phyloP scores from a whole-genome alignment of 2,113 vertebrate species.

The Grantiella picta region DNA sequence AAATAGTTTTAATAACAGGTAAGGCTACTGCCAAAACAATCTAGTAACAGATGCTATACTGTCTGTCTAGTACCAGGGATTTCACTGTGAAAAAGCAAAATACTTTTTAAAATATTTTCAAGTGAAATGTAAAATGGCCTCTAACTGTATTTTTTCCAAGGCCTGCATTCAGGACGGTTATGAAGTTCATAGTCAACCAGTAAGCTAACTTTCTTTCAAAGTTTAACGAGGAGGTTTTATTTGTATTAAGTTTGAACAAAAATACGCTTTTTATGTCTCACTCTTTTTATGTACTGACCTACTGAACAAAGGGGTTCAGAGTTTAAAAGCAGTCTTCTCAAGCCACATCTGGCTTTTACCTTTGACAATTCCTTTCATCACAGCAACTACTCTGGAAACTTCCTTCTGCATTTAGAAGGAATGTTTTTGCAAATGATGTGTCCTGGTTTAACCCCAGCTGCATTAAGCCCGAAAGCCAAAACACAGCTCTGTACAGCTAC shows the following conservation, averaged over 20 bases:
- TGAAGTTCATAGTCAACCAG: background rate
- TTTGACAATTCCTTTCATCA: background rate
- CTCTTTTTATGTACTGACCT: background rate
- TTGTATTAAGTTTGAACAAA: background rate
- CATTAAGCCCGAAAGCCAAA: background rate
- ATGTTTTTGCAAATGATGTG: background rate
- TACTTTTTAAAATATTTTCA: background rate
- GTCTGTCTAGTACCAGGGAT: background rate
- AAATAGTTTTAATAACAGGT: background rate
- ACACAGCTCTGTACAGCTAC: background rate
- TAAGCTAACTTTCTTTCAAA: background rate
- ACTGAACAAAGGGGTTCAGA: background rate
- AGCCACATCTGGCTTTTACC: background rate
- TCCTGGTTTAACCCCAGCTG: background rate
- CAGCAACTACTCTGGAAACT: background rate
- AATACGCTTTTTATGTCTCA: background rate
- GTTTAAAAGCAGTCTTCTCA: background rate
- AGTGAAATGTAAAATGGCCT: background rate
- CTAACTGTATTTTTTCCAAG: background rate
- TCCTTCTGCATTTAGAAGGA: background rate
- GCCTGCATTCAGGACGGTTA: background rate
- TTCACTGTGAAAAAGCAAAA: background rate
- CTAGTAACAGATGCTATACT: background rate
- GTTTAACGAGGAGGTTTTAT: background rate
- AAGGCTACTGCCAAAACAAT: background rate